These are phyloP conservation scores for Clunio marinus DNA, from an alignment of 2,888 invertebrate species.

Conservation along the genomic window DNA sequence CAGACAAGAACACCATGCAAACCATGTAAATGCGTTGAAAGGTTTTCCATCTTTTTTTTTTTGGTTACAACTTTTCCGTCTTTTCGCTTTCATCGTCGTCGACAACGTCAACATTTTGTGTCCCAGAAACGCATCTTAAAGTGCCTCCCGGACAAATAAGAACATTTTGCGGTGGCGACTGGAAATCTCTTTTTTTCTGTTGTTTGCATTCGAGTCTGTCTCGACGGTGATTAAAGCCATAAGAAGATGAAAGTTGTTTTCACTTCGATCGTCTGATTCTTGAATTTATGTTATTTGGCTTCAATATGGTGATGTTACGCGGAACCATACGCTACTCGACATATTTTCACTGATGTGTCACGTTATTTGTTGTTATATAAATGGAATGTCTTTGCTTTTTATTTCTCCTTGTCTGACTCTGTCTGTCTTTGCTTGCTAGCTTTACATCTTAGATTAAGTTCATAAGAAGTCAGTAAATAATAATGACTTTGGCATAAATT, in stretches of 20 bases:
- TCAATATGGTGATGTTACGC: background rate
- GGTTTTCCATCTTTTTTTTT: background rate
- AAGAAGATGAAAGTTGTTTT: slow-evolving; percentile 22
- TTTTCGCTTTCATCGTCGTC: slow-evolving; percentile 1
- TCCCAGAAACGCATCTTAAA: slow-evolving; percentile 19
- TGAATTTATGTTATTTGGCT: slow-evolving; percentile 1
- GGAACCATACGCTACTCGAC: slow-evolving; percentile 2
- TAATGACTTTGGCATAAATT: slow-evolving; percentile 21
- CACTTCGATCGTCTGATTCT: slow-evolving; percentile 24
- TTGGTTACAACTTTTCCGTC: background rate
- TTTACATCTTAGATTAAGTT: slow-evolving; percentile 15
- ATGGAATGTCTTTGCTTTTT: background rate
- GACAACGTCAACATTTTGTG: background rate
- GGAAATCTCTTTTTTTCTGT: background rate
- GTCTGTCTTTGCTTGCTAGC: too few species aligned
- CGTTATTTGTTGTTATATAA: slow-evolving; percentile 24
- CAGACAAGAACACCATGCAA: slow-evolving; percentile 29
- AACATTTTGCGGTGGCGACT: slow-evolving; percentile 2
- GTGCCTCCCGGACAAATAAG: slow-evolving; percentile 25
- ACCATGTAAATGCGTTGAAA: background rate
- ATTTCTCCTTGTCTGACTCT: too few species aligned
- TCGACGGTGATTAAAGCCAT: slow-evolving; percentile 17
- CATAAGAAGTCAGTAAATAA: slow-evolving; percentile 1
- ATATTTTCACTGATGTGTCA: background rate
- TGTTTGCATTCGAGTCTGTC: background rate